These are phyloP conservation scores for Campoplex nolae DNA, from an alignment of 2,888 invertebrate genomes.

Conservation along the genomic window DNA sequence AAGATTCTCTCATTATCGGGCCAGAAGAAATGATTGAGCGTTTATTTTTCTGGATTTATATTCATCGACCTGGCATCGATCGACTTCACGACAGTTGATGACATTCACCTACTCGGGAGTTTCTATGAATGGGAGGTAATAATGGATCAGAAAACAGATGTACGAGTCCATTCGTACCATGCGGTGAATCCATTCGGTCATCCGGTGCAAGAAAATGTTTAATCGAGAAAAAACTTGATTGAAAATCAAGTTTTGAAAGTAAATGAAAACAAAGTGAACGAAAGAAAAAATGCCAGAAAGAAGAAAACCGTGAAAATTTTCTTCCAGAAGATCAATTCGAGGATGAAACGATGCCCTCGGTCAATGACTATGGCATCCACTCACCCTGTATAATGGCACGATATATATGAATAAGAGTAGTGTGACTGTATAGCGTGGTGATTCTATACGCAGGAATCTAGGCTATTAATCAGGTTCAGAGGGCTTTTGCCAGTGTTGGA, in stretches of 20 bases:
- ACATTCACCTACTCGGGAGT: too few species aligned
- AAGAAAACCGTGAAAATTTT: neutral
- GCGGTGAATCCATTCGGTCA: too few species aligned
- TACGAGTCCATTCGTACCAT: too few species aligned
- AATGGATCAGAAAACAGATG: too few species aligned
- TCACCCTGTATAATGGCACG: constrained; percentile 30
- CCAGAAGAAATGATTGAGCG: neutral
- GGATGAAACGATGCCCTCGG: neutral
- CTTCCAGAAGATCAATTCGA: neutral
- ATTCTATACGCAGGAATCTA: constrained; percentile 62
- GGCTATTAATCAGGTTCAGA: constrained; percentile 71
- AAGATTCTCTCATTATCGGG: neutral
- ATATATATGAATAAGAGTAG: neutral
- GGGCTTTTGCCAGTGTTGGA: constrained; percentile 59
- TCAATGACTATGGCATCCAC: neutral
- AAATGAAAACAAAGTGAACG: neutral
- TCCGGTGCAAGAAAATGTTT: too few species aligned
- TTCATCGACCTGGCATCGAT: too few species aligned
- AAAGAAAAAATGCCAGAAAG: neutral
- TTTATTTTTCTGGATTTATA: neutral
- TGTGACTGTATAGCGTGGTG: constrained; percentile 15
- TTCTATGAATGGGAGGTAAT: too few species aligned
- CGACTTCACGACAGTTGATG: too few species aligned
- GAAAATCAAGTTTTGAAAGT: too few species aligned
- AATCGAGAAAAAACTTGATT: too few species aligned